A percentile compares a stretch with the other conserved stretches of the same genome.
phyloP scores from a whole-genome alignment of 2,888 invertebrate genomes.

The Leptopterna dolabrata region DNA sequence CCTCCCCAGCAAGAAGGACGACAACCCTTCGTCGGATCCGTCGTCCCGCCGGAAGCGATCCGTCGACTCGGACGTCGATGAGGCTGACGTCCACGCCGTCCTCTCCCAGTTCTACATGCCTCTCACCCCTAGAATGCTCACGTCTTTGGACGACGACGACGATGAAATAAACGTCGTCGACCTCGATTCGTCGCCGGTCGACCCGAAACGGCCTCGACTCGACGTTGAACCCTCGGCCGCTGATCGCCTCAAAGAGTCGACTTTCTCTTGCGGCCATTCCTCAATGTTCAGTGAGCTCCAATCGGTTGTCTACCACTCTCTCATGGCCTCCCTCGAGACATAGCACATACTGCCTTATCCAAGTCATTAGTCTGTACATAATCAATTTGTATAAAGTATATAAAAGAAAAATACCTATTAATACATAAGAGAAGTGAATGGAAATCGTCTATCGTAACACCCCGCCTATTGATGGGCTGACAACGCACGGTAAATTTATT shows the following conservation, averaged over 20 bases:
- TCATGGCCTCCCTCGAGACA: slow-evolving; percentile 73
- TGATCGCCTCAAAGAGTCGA: slow-evolving; percentile 60
- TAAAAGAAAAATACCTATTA: slow-evolving; percentile 11
- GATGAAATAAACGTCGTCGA: slow-evolving; percentile 68
- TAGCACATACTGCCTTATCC: slow-evolving; percentile 63
- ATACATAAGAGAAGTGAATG: slow-evolving; percentile 8
- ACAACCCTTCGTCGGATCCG: slow-evolving; percentile 49
- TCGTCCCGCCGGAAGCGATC: slow-evolving; percentile 66
- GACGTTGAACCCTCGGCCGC: slow-evolving; percentile 59
- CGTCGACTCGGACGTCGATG: slow-evolving; percentile 75
- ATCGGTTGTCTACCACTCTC: slow-evolving; percentile 72
- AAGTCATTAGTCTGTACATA: slow-evolving; percentile 53
- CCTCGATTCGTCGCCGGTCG: slow-evolving; percentile 65
- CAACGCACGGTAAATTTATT: slow-evolving; percentile 40
- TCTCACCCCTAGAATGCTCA: slow-evolving; percentile 76
- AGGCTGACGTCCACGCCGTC: slow-evolving; percentile 77
- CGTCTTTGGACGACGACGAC: slow-evolving; percentile 75
- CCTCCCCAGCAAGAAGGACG: slow-evolving; percentile 61
- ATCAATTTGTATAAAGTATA: slow-evolving; percentile 36
- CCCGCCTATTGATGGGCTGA: slow-evolving; percentile 33
- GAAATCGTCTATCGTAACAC: slow-evolving; percentile 17
- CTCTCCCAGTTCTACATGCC: slow-evolving; percentile 79
- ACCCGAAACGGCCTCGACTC: slow-evolving; percentile 59
- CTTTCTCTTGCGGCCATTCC: slow-evolving; percentile 73
- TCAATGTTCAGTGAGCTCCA: slow-evolving; percentile 75